A percentile compares a stretch with the other conserved stretches of the same genome.
These are phyloP conservation scores for Luperina nickerlii DNA, from an alignment of 2,888 invertebrate genomes.

Conservation along the genomic window DNA sequence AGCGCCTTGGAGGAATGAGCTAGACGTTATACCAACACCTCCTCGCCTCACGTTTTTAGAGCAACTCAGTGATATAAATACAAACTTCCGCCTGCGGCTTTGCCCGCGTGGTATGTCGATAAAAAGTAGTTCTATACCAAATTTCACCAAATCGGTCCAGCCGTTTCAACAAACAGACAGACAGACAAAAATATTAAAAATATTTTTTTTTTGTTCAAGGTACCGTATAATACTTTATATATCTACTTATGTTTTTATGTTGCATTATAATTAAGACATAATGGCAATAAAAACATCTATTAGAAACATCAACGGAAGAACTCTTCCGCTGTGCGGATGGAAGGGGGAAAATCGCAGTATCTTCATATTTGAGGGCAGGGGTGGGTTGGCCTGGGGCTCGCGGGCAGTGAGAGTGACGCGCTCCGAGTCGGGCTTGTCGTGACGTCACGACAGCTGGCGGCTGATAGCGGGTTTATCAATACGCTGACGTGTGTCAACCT, in stretches of 20 bases:
- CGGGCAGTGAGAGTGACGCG: slow-evolving; percentile 78
- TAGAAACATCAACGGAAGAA: slow-evolving; percentile 22
- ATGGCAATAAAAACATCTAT: slow-evolving; percentile 12
- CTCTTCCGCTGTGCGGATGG: slow-evolving; percentile 61
- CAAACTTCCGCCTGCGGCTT: background rate
- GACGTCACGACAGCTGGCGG: slow-evolving; percentile 85
- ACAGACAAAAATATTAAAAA: background rate
- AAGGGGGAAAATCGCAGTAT: slow-evolving; percentile 61
- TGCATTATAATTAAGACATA: slow-evolving; percentile 24
- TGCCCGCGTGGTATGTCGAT: background rate
- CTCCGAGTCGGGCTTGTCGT: slow-evolving; percentile 74
- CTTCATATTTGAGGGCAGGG: slow-evolving; percentile 67
- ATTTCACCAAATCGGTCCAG: background rate
- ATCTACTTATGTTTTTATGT: background rate
- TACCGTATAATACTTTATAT: background rate
- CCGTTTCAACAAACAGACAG: background rate
- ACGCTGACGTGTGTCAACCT: slow-evolving; percentile 44
- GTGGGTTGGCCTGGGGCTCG: slow-evolving; percentile 51
- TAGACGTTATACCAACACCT: slow-evolving; percentile 18
- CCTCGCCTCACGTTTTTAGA: background rate
- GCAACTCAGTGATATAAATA: background rate
- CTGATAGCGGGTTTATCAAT: slow-evolving; percentile 77
- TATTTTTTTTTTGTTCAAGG: too few relatives aligned
- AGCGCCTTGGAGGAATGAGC: slow-evolving; percentile 71
- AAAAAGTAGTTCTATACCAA: background rate